Percentiles rank a stretch among this genome's conserved stretches.
These are phyloP conservation scores for Drosophila equinoxialis DNA, from an alignment of 1,140 invertebrate genomes.

Conservation along the genomic window DNA sequence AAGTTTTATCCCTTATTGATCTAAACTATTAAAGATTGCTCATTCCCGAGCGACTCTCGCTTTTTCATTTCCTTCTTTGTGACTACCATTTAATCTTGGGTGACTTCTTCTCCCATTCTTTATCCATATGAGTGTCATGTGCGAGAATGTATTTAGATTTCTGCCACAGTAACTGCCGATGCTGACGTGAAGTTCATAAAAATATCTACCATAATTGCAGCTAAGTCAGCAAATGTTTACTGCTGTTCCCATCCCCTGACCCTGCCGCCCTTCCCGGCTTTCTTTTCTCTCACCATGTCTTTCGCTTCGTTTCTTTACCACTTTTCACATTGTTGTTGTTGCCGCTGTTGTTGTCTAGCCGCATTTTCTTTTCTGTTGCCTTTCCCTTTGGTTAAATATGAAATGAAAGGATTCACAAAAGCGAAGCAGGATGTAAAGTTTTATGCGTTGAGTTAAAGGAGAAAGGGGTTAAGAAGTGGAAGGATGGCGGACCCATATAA, in stretches of 20 bases:
- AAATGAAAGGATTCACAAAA: constrained; percentile 67
- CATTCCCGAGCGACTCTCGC: background rate
- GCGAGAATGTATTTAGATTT: constrained; percentile 22
- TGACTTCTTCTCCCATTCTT: background rate
- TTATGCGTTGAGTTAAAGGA: constrained; percentile 4
- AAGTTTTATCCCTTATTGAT: background rate
- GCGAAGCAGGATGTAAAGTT: constrained; percentile 37
- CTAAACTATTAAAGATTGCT: background rate
- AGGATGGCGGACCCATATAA: constrained; percentile 13
- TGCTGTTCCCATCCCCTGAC: constrained; percentile 3
- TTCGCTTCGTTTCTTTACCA: constrained; percentile 22
- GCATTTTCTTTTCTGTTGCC: constrained; percentile 51
- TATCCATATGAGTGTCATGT: constrained; percentile 5
- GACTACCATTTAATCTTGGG: constrained; percentile 22
- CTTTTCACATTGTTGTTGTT: constrained; percentile 23
- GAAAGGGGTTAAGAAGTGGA: background rate
- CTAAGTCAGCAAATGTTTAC: constrained; percentile 46
- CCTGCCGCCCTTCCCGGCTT: background rate
- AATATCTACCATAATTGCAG: constrained; percentile 59
- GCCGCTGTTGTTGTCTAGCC: constrained; percentile 23
- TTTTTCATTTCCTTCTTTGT: constrained; percentile 9
- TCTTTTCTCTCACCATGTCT: background rate
- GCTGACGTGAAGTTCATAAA: constrained; percentile 69
- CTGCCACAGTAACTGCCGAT: constrained; percentile 16
- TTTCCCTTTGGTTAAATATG: constrained; percentile 54